phyloP scores from a whole-genome alignment of 92 coral and sea anemone species.

The Epizoanthus rinbou region DNA sequence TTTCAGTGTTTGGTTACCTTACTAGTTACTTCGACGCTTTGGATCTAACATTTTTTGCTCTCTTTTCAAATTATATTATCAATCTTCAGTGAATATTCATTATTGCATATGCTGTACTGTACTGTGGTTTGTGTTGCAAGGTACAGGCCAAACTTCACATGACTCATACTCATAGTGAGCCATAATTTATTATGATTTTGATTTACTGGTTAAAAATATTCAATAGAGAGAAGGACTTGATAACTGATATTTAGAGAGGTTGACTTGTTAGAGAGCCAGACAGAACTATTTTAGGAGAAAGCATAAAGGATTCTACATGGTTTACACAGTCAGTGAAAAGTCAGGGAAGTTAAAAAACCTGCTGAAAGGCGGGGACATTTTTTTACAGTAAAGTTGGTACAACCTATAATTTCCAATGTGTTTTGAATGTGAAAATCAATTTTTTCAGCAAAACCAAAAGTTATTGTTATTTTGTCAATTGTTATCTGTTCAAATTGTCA shows the following conservation, averaged over 20 bases:
- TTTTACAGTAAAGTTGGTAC: neutral
- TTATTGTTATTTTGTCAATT: neutral
- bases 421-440: neutral
- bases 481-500: slow-evolving; percentile 12
- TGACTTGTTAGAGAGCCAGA: slow-evolving; percentile 36
- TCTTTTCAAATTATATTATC: slow-evolving; percentile 6
- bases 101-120: too few relatives aligned
- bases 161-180: slow-evolving; percentile 12
- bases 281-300: neutral
- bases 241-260: slow-evolving; percentile 28
- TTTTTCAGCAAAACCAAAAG: slow-evolving; percentile 25
- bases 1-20: neutral
- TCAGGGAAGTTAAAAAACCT: neutral
- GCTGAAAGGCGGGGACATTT: slow-evolving; percentile 5
- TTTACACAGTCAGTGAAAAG: slow-evolving; percentile 3
- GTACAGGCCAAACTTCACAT: too few relatives aligned
- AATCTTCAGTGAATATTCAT: too few relatives aligned
- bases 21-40: neutral
- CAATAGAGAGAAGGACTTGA: slow-evolving; percentile 17
- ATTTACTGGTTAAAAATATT: slow-evolving; percentile 13
- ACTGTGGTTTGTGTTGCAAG: too few relatives aligned
- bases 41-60: slow-evolving; percentile 5
- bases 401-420: slow-evolving; percentile 1
- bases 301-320: slow-evolving; percentile 25
- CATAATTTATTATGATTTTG: neutral